phyloP scores from a whole-genome alignment of 2,888 invertebrate genomes.

The Pandemis corylana region DNA sequence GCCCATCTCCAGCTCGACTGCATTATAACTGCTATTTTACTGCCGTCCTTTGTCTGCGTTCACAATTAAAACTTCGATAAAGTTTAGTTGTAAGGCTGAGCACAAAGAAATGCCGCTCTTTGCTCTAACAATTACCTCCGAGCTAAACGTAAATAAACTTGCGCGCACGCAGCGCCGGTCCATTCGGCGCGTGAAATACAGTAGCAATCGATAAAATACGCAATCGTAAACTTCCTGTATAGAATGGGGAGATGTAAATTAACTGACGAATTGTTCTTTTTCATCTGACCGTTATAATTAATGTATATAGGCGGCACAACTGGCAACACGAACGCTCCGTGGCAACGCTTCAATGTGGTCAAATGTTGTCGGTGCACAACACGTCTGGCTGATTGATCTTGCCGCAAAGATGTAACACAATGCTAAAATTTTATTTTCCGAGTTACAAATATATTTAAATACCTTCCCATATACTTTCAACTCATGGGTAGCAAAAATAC shows the following conservation, averaged over 20 bases:
- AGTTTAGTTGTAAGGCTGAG: conserved; percentile 72
- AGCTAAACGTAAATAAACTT: conserved; percentile 75
- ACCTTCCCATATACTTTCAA: not conserved
- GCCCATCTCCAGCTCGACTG: conserved; percentile 78
- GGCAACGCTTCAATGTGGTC: not conserved
- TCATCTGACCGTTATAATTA: conserved; percentile 76
- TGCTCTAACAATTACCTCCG: conserved; percentile 66
- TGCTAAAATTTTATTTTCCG: not conserved
- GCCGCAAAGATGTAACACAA: not conserved
- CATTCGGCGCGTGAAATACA: conserved; percentile 64
- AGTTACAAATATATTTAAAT: not conserved
- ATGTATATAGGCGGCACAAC: conserved; percentile 27
- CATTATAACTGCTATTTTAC: conserved; percentile 70
- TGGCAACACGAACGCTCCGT: not conserved
- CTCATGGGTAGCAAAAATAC: not conserved
- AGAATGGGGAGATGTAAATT: conserved; percentile 80
- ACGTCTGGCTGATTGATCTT: not conserved
- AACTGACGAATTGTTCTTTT: conserved; percentile 77
- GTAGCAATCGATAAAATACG: conserved; percentile 80
- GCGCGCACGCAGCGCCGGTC: conserved; percentile 50
- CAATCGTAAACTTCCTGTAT: conserved; percentile 80
- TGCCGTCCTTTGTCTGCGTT: conserved; percentile 76
- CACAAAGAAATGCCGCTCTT: conserved; percentile 81
- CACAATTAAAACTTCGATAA: conserved; percentile 81
- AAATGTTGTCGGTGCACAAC: not conserved